These are phyloP conservation scores for Dendrolimus punctatus DNA, from an alignment of 1,140 invertebrate genomes.

Conservation along the genomic window DNA sequence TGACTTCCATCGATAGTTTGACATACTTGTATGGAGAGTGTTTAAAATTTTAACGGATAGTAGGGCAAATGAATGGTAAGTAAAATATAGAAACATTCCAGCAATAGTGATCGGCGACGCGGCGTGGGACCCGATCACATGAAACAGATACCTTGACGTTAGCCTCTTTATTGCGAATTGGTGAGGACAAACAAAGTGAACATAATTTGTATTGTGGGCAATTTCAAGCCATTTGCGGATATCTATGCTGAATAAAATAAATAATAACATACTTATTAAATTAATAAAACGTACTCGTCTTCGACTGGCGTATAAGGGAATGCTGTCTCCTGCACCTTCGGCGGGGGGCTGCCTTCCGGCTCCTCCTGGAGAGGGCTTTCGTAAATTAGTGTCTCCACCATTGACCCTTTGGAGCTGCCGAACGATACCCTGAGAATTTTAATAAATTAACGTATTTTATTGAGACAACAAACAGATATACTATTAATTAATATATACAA, in stretches of 20 bases:
- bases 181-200: background rate
- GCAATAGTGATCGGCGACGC: too few species aligned
- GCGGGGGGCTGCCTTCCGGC: conserved; percentile 71
- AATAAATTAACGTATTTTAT: conserved; percentile 4
- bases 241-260: conserved; percentile 31
- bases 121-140: too few species aligned
- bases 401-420: conserved; percentile 94
- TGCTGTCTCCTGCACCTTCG: conserved; percentile 51
- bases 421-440: conserved; percentile 85
- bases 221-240: conserved; percentile 1
- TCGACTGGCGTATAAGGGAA: conserved; percentile 65
- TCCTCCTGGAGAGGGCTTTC: conserved; percentile 85
- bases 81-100: too few species aligned
- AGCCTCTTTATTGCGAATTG: background rate
- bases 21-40: too few species aligned
- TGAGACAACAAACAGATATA: too few species aligned
- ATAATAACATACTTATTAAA: conserved; percentile 51
- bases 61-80: too few species aligned
- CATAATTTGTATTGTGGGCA: background rate
- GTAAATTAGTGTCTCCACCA: conserved; percentile 94
- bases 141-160: too few species aligned
- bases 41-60: too few species aligned
- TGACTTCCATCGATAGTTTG: too few species aligned
- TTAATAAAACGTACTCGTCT: conserved; percentile 74
- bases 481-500: too few species aligned